A percentile compares a stretch with the other conserved stretches of the same genome.
phyloP scores from a whole-genome alignment of 2,113 vertebrate genomes.

The Capreolus pygargus region DNA sequence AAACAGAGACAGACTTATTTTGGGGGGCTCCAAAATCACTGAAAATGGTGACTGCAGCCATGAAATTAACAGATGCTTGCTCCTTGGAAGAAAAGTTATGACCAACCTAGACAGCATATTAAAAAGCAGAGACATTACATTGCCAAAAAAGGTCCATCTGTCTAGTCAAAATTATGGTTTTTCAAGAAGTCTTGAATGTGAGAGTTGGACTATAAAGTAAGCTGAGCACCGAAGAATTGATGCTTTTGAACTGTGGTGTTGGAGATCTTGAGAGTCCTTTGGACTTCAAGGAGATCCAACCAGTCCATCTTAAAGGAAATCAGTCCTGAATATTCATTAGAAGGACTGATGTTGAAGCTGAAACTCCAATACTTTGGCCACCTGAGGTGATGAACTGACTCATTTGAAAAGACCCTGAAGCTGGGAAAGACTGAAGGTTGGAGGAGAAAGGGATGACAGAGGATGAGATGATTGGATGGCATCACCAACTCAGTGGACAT shows the following conservation, averaged over 20 bases:
- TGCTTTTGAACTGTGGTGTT: not conserved
- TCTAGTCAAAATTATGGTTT: not conserved
- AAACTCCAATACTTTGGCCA: not conserved
- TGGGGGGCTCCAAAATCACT: not conserved
- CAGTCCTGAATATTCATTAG: not conserved
- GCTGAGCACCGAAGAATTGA: not conserved
- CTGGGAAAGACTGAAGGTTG: not conserved
- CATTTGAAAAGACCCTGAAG: not conserved
- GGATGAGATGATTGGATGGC: not conserved
- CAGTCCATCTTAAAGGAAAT: not conserved
- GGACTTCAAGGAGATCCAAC: not conserved
- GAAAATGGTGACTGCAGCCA: not conserved
- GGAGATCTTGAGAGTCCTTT: not conserved
- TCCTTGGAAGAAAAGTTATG: not conserved
- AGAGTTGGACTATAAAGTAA: not conserved
- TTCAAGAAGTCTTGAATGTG: accelerated
- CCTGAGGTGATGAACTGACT: not conserved
- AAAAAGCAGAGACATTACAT: not conserved
- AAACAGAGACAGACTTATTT: not conserved
- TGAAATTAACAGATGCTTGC: not conserved
- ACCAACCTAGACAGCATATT: not conserved
- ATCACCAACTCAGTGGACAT: not conserved
- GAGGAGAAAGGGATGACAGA: not conserved
- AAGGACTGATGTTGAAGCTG: not conserved
- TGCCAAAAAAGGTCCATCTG: not conserved